Evolutionary conservation across 1,140 invertebrate species (phyloP), one percentile per base, ranked within the genome.

Genomic region (Chironomus tepperi): DNA sequence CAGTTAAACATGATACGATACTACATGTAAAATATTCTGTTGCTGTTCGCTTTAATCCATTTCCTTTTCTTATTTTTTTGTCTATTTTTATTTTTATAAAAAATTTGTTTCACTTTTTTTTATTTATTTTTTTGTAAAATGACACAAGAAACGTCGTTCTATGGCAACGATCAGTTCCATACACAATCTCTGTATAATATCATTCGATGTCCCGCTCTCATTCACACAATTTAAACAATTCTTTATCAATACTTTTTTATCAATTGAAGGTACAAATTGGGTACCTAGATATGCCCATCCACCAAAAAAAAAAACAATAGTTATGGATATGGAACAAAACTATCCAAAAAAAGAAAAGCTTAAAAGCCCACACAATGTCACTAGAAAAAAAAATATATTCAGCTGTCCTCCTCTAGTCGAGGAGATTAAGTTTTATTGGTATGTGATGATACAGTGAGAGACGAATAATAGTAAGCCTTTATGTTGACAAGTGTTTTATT

Each of bases 21-120:
- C 8, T 57, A 5, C 47, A 57, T 57, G 47, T 57, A 57, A 34
- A 2, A 34, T 34, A 2, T 34, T 34, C 1, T 12, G 12, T 15
- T 57, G 47, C 47, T n/a, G 12, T 57, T 34, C 5, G 47, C 47
- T 57, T 57, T n/a, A 57, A 57, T n/a, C n/a, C 12, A 57, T 57
- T 57, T 57, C 47, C 47, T 57, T 57, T 57, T n/a, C n/a, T 57
- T 57, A 57, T 57, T 57, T 57, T 57, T 15, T n/a, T n/a, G n/a
- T n/a, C 47, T 57, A 57, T 15, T 34, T 34, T 34, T 1, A 5
- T 34, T 34, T 34, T 34, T n/a, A 47, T 12, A 47, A 43, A 43
- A 43, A 47, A 47, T 12, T 8, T 47, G 43, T 47, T 57, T 57
- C 47, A 57, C 47, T 57, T 57, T 57, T 57, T n/a, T 57, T 57